These are phyloP conservation scores for Zalophus californianus DNA, from an alignment of 2,797 vertebrate species.

Conservation along the genomic window DNA sequence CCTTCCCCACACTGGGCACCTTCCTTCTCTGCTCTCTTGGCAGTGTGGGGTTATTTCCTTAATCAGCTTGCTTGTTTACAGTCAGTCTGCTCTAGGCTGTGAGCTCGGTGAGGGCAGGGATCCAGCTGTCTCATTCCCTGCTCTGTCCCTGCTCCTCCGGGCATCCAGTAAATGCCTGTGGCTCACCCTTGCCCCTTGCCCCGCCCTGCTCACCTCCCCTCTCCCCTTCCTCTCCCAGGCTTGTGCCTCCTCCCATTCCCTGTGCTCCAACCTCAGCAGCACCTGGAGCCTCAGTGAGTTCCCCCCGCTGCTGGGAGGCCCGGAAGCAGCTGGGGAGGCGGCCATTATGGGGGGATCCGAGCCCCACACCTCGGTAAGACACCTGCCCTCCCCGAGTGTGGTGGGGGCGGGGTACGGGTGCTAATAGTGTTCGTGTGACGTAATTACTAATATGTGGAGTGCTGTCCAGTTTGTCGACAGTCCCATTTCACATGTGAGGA, in stretches of 20 bases:
- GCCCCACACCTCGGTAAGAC: slow-evolving; percentile 84
- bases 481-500: neutral
- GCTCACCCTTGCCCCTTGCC: neutral
- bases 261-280: slow-evolving; percentile 90
- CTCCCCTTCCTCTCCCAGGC: slow-evolving; percentile 78
- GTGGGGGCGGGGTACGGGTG: neutral
- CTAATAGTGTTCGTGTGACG: accelerated
- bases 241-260: slow-evolving; percentile 88
- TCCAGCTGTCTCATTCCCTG: neutral
- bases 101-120: neutral
- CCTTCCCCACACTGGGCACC: neutral
- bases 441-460: neutral
- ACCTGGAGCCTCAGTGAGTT: slow-evolving; percentile 89
- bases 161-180: neutral
- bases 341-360: slow-evolving; percentile 61
- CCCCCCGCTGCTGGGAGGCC: slow-evolving; percentile 54
- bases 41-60: neutral
- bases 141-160: neutral
- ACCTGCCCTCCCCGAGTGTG: neutral
- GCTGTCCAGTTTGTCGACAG: neutral
- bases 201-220: neutral
- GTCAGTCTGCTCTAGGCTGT: neutral
- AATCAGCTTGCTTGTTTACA: neutral
- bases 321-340: neutral
- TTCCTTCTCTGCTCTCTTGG: neutral